Evolutionary conservation across 1,140 invertebrate genomes (phyloP).

Genomic region (Carposina sasakii): DNA sequence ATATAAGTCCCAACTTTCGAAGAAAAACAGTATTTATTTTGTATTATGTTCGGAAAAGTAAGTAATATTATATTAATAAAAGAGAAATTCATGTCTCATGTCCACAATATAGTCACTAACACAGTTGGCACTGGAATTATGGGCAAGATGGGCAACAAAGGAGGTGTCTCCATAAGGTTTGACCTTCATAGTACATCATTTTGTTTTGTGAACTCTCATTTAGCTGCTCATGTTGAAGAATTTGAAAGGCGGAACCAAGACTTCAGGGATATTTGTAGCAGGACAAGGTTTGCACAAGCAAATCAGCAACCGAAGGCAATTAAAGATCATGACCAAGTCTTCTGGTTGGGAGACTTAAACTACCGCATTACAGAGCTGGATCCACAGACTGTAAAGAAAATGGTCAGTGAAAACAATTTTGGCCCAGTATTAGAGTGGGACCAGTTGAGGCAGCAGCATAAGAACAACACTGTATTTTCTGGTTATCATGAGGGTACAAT

Average conservation of each 20-base stretch:
- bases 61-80: conserved; percentile 90
- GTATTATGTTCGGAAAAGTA: too few relatives aligned
- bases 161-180: conserved; percentile 94
- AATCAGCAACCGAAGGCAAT: conserved; percentile 82
- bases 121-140: conserved; percentile 95
- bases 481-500: conserved; percentile 93
- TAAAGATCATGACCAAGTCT: conserved; percentile 96
- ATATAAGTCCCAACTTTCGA: conserved; percentile 38
- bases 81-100: conserved; percentile 80
- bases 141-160: conserved; percentile 98
- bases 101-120: conserved; percentile 83
- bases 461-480: conserved; percentile 81
- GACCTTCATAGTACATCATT: conserved; percentile 93
- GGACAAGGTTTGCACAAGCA: conserved; percentile 68
- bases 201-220: conserved; percentile 98
- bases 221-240: conserved; percentile 97
- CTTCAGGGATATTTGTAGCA: conserved; percentile 86
- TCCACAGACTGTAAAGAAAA: conserved; percentile 80
- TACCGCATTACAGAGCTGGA: conserved; percentile 93
- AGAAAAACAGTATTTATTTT: too few relatives aligned
- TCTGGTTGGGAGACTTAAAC: conserved; percentile 98
- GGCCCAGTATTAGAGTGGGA: conserved; percentile 84
- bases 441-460: conserved; percentile 89
- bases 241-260: conserved; percentile 97
- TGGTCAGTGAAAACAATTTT: conserved; percentile 79